These are phyloP conservation scores for Coregonus suidteri DNA, from an alignment of 2,797 vertebrate genomes.

Conservation along the genomic window DNA sequence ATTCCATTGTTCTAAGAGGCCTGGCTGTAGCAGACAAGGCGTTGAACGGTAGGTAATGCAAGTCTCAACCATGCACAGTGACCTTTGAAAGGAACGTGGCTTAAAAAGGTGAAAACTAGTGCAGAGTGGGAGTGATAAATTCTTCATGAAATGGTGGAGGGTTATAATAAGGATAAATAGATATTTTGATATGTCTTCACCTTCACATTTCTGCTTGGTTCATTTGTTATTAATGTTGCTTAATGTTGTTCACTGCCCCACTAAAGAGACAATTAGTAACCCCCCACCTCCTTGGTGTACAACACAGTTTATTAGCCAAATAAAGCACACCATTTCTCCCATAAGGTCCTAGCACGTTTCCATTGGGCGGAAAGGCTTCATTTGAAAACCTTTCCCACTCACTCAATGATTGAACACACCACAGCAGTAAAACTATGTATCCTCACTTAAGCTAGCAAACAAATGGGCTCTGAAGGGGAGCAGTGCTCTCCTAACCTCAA, in stretches of 20 bases:
- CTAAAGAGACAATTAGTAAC: not conserved
- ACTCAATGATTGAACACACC: not conserved
- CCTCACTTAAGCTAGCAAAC: constrained; percentile 19
- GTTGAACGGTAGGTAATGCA: not conserved
- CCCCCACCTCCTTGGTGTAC: not conserved
- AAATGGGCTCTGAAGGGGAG: constrained; percentile 26
- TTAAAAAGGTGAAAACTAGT: not conserved
- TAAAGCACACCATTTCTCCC: constrained; percentile 7
- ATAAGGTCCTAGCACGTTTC: not conserved
- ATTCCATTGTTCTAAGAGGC: not conserved
- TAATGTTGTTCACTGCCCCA: not conserved
- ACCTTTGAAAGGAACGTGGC: too few species aligned
- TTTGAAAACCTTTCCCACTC: not conserved
- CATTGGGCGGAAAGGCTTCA: not conserved
- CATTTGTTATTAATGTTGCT: not conserved
- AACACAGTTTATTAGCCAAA: constrained; percentile 14
- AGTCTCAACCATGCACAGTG: not conserved
- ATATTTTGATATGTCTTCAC: not conserved
- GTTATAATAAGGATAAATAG: not conserved
- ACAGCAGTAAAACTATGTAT: not conserved
- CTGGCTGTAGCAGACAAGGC: not conserved
- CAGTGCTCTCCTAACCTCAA: not conserved
- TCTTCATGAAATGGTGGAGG: not conserved
- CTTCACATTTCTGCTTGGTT: not conserved
- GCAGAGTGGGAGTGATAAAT: not conserved